These are phyloP conservation scores for Caracal caracal DNA, from an alignment of 2,113 vertebrate genomes.

Conservation along the genomic window DNA sequence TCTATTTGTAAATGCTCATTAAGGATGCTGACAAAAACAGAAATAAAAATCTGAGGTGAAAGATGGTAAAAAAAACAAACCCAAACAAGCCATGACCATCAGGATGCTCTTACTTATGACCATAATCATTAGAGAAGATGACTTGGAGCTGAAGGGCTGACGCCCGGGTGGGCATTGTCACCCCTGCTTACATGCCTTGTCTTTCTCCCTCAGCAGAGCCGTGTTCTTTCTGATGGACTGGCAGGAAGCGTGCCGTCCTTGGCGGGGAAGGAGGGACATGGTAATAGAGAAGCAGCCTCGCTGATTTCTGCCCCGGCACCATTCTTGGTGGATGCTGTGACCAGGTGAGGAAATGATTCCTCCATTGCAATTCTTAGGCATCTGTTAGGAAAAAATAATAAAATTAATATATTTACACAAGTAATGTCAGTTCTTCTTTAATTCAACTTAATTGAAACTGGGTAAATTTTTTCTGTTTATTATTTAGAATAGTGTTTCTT, in stretches of 20 bases:
- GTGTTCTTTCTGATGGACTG: constrained; percentile 89
- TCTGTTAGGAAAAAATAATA: not conserved
- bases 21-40: not conserved
- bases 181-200: not conserved
- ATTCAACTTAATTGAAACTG: not conserved
- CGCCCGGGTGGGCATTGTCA: not conserved
- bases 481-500: not conserved
- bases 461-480: not conserved
- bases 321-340: constrained; percentile 82
- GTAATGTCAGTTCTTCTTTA: not conserved
- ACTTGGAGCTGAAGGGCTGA: not conserved
- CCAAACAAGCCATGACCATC: not conserved
- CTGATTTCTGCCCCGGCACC: constrained; percentile 84
- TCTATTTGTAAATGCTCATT: constrained; percentile 35
- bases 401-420: not conserved
- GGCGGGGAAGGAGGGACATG: constrained; percentile 81
- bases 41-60: constrained; percentile 11
- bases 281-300: constrained; percentile 66
- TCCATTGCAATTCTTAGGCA: not conserved
- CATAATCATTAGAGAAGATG: not conserved
- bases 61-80: not conserved
- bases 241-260: constrained; percentile 84
- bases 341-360: constrained; percentile 86
- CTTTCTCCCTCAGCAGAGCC: constrained; percentile 84
- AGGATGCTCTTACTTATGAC: not conserved